Conservation (phyloP, 1,140 invertebrate species). For the Drosophila sturtevanti region DNA sequence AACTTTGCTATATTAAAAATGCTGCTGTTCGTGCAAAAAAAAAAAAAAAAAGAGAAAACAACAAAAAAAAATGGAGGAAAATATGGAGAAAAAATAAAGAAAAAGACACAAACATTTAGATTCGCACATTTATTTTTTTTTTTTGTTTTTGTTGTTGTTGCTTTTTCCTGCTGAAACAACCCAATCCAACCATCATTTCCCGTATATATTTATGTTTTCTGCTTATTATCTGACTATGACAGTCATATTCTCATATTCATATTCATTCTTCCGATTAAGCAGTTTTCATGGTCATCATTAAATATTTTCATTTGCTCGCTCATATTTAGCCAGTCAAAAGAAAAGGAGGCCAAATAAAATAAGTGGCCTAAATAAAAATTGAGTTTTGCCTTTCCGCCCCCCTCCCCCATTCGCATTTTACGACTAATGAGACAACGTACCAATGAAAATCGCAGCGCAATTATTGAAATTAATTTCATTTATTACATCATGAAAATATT, state of each 20-base stretch:
- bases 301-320: conserved; percentile 53
- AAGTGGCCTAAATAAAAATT: conserved; percentile 76
- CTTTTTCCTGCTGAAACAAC: conserved; percentile 34
- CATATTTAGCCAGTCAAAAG: conserved; percentile 44
- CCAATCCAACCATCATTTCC: not conserved
- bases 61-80: not conserved
- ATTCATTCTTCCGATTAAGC: conserved; percentile 79
- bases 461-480: conserved; percentile 80
- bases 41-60: conserved; percentile 9
- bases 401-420: conserved; percentile 9
- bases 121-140: conserved; percentile 65
- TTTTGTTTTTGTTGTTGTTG: conserved; percentile 36
- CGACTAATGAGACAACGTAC: conserved; percentile 20
- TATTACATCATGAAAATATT: conserved; percentile 77
- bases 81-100: not conserved
- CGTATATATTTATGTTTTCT: conserved; percentile 57
- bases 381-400: not conserved
- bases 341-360: conserved; percentile 65
- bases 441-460: conserved; percentile 66
- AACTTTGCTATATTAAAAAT: conserved; percentile 72
- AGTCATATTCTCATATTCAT: conserved; percentile 50
- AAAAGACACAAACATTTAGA: conserved; percentile 53
- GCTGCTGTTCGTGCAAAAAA: conserved; percentile 75
- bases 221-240: conserved; percentile 57
- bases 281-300: conserved; percentile 78